phyloP scores from a whole-genome alignment of 1,140 invertebrate species.

The Anoplolepis gracilipes region DNA sequence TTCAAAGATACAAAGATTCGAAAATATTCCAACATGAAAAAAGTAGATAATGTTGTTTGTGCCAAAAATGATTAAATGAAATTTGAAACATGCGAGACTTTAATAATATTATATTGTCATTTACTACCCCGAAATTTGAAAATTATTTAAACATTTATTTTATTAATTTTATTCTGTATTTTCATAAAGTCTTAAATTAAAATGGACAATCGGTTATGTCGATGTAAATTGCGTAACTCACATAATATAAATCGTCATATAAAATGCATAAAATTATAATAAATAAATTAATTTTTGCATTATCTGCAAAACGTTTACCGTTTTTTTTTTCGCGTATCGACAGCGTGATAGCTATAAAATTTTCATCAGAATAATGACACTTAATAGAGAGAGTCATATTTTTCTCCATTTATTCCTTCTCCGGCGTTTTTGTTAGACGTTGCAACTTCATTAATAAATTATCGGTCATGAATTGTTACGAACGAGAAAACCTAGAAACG shows the following conservation, averaged over 20 bases:
- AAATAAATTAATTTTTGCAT: too few relatives aligned
- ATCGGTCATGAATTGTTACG: background rate
- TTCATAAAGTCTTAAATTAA: background rate
- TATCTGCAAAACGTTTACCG: background rate
- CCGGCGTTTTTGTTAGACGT: background rate
- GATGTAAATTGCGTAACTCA: background rate
- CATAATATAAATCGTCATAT: background rate
- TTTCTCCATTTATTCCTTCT: conserved; percentile 18
- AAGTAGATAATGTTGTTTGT: background rate
- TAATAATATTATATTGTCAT: background rate
- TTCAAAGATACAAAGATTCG: background rate
- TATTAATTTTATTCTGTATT: background rate
- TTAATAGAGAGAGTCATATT: conserved; percentile 26
- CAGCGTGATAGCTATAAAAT: background rate
- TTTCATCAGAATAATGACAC: conserved; percentile 28
- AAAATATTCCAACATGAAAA: background rate
- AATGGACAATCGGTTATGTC: background rate
- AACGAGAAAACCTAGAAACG: conserved; percentile 3
- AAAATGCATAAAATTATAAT: background rate
- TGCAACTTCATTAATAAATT: conserved; percentile 24
- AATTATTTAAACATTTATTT: background rate
- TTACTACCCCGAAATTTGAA: background rate
- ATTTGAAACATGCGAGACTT: too few relatives aligned
- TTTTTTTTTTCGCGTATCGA: conserved; percentile 3
- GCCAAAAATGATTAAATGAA: background rate